Percentiles rank a stretch among this genome's conserved stretches.
phyloP scores from a whole-genome alignment of 92 coral and sea anemone species.

The Phenganax stokvisi region DNA sequence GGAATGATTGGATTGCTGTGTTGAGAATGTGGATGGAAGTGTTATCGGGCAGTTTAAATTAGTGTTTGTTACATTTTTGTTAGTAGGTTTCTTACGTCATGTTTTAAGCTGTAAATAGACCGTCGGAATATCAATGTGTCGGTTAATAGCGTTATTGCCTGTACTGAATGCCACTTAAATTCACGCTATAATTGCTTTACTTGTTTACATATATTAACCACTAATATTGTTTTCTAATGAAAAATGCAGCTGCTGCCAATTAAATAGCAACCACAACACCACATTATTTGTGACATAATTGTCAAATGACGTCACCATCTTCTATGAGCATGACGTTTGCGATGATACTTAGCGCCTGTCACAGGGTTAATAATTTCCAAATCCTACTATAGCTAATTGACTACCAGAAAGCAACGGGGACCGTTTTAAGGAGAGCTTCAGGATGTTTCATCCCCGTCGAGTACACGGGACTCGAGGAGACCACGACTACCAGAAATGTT shows the following conservation, averaged over 20 bases:
- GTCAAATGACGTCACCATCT: slow-evolving; percentile 18
- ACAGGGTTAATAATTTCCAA: slow-evolving; percentile 74
- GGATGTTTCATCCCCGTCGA: slow-evolving; percentile 63
- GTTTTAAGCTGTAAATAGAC: too few relatives aligned
- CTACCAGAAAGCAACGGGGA: slow-evolving; percentile 98
- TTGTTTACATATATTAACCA: neutral
- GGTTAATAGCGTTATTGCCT: too few relatives aligned
- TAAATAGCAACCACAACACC: neutral
- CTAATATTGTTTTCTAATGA: neutral
- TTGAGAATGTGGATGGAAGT: too few relatives aligned
- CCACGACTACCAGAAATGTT: slow-evolving; percentile 64
- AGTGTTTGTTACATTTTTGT: too few relatives aligned
- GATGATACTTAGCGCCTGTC: slow-evolving; percentile 42
- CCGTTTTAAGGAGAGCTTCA: slow-evolving; percentile 60
- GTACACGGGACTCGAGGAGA: slow-evolving; percentile 82
- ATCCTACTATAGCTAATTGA: slow-evolving; percentile 78
- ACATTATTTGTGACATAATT: neutral
- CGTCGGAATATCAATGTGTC: too few relatives aligned
- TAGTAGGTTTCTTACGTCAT: too few relatives aligned
- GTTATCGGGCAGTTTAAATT: too few relatives aligned
- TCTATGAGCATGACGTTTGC: slow-evolving; percentile 21
- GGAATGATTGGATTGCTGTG: too few relatives aligned
- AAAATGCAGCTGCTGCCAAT: neutral
- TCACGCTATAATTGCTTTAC: too few relatives aligned
- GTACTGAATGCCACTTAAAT: too few relatives aligned